These are phyloP conservation scores for Rhimphoctona megacephalus DNA, from an alignment of 2,888 invertebrate species.

Conservation along the genomic window DNA sequence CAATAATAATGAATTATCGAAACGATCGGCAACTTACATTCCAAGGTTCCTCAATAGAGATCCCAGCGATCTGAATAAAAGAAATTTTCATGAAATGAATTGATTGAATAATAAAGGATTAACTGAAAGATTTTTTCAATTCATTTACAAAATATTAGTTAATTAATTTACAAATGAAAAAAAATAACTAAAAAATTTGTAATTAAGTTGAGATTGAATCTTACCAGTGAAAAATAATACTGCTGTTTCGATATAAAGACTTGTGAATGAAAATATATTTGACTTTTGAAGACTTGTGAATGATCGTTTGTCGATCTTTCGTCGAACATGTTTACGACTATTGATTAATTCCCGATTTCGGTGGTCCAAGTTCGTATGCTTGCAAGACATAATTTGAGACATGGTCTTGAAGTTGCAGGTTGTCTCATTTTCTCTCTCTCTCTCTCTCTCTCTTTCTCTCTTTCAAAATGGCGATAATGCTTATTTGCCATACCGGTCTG, in stretches of 20 bases:
- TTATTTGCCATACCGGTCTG: constrained; percentile 44
- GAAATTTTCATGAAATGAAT: too few species aligned
- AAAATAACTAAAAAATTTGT: neutral
- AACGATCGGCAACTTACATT: neutral
- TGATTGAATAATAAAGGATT: too few species aligned
- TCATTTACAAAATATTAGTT: neutral
- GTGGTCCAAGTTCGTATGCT: constrained; percentile 6
- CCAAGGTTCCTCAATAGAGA: neutral
- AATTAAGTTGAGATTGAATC: neutral
- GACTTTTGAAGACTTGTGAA: too few species aligned
- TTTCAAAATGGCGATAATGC: constrained; percentile 13
- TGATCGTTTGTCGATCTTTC: constrained; percentile 41
- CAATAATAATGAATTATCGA: neutral
- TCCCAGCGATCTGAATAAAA: neutral
- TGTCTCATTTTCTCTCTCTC: neutral
- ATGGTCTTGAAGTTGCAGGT: constrained; percentile 19
- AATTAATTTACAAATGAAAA: neutral
- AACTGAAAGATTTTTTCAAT: neutral
- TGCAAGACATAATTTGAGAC: constrained; percentile 31
- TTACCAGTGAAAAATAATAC: neutral
- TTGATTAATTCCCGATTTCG: constrained; percentile 45
- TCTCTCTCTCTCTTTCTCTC: neutral
- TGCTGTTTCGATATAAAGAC: neutral
- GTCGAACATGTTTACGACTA: constrained; percentile 45
- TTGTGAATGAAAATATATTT: neutral